Base-by-base conservation (phyloP, 1,140 invertebrate species). In the Papilio glaucus region DNA sequence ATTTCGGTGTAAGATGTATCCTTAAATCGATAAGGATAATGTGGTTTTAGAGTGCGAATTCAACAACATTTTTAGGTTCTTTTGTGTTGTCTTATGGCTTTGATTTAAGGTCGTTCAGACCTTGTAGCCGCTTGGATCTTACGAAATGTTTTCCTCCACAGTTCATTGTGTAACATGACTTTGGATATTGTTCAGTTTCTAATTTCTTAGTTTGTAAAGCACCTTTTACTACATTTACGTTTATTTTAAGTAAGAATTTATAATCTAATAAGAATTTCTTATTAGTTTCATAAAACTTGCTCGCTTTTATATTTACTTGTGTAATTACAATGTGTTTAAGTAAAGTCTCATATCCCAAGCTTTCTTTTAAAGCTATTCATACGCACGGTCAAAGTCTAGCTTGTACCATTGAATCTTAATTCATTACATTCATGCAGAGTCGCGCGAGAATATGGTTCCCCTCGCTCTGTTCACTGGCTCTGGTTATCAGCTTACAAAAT, bases 401-500 rank as follows among this genome's bases (percentile, higher is more conserved):
- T 83, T 85, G 74, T 81, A 81, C 85, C 81, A 91, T 88, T 90
- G 85, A 90, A 93, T 90, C 86, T 89, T 90, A 91, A 93, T 92
- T 92, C 89, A 90, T 91, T 91, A 91, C 85, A 89, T 92, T 91
- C 89, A 91, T 88, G 85, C 80, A 84, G 85, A 91, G 85, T 85
- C 84, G 85, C 87, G 83, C 85, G 85, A 92, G 89, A 92, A 91
- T 92, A 91, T 91, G 87, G 85, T 91, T 91, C 90, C 90, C 88
- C 88, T 91, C 87, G 90, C 81, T 87, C 87, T 84, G 87, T 89
- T 88, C 83, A 77, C 87, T 90, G 86, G 85, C 85, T 90, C 85
- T 90, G 88, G 87, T 91, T 92, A 92, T 91, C 89, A 91, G 88
- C 88, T 91, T 91, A 90, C 87, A 90, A 91, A 92, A 91, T 89